Evolutionary conservation across 2,113 vertebrate genomes (phyloP).

Genomic region (Tragelaphus strepsiceros): DNA sequence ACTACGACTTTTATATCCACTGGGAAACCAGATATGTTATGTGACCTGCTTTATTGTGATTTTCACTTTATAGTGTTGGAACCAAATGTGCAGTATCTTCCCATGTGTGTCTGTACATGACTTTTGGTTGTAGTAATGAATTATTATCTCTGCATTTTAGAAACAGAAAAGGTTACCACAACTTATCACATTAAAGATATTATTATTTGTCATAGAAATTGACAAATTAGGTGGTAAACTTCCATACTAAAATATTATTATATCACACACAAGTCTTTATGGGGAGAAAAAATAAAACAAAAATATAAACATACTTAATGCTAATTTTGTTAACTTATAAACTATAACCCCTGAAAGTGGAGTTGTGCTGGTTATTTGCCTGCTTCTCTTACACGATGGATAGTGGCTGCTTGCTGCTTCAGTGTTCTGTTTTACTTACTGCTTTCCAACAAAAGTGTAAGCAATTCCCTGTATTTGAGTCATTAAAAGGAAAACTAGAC

Average conservation of each 20-base stretch:
- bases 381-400: accelerated
- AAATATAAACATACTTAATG: not conserved
- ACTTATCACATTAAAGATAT: not conserved
- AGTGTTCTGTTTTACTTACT: not conserved
- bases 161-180: not conserved
- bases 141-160: not conserved
- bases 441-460: not conserved
- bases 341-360: not conserved
- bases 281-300: not conserved
- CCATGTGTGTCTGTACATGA: not conserved
- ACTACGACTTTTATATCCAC: not conserved
- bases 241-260: not conserved
- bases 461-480: not conserved
- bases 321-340: not conserved
- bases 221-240: not conserved
- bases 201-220: not conserved
- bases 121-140: not conserved
- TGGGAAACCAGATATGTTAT: not conserved
- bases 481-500: not conserved
- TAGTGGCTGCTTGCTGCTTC: not conserved
- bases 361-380: not conserved
- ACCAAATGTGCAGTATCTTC: not conserved
- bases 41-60: not conserved
- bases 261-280: not conserved
- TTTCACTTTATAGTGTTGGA: not conserved